Evolutionary conservation across 2,113 vertebrate species (phyloP), one percentile per base, ranked within the genome.

Genomic region (Serinus canaria): DNA sequence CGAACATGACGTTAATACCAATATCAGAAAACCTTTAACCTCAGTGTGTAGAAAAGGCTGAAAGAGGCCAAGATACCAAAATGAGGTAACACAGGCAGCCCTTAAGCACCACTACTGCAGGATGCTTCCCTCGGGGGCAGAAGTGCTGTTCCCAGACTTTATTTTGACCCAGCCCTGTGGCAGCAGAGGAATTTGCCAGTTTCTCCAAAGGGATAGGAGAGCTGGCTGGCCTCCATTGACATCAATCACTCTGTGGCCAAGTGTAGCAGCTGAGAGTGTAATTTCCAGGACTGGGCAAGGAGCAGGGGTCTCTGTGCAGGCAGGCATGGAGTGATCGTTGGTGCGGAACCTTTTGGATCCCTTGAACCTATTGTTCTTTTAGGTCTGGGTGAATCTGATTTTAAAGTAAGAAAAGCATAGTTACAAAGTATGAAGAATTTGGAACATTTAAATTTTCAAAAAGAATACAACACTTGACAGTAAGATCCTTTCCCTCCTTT

Each of bases 241-340:
- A 3, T 70, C 39, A n/a, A 59, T 74, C 59, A 55, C 41, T 30
- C 60, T 35, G 7, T 15, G 55, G 23, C 55, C 47, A 49, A 67
- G 49, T 8, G 16, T 6, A 75, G 75, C 25, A 66, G 55, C 74
- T 44, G 12, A 44, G 47, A 56, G 35, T 4, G 4, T 41, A 27
- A 27, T 62, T 79, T 82, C 75, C 44, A 62, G 69, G 37, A 60
- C 80, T 50, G 27, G 58, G 14, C 43, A 46, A 58, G 58, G 89
- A 89, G 30, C 62, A 33, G 63, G 39, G 41, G 22, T 83, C 50
- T 76, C 18, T 33, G 69, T 78, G 70, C 35, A 66, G 73, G 70
- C 1, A 4, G 50, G 69, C n/a, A 55, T 0, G 1, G 74, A 19
- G 50, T 11, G 46, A 39, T 73, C 1, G 0, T 56, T 11, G 4